Base-by-base conservation (phyloP, 2,113 vertebrate genomes). In the Cricetomys ansorgei region DNA sequence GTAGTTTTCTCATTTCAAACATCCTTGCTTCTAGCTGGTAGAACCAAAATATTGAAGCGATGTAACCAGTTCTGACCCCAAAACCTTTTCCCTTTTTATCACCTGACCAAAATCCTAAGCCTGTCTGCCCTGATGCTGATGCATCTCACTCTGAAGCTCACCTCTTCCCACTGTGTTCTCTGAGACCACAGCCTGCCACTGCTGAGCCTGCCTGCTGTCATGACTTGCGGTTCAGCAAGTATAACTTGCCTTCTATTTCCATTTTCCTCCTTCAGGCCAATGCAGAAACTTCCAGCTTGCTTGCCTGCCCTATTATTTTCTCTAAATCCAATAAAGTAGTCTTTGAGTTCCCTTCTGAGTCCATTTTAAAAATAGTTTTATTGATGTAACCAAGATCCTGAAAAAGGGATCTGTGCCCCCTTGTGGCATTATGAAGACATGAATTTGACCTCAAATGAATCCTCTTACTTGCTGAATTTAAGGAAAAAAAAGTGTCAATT, bases 361-460 rank as follows among this genome's bases (percentile, higher is more conserved):
- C 59, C 16, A 64, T 84, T 84, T 45, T 15, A 31, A 7, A 64
- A 64, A 29, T 17, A 43, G 53, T 57, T 84, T 84, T 64, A 84
- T 40, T 45, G 40, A 64, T 31, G 2, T 45, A 31, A 84, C 81
- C 25, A 83, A 43, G 57, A 29, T 43, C 59, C 25, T 62, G 40
- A 2, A 64, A 84, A 84, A 84, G 37, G 81, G 59, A 64, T 84
- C 16, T 84, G 40, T 21, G 79, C 59, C 79, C 37, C 23, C 37
- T 40, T 59, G 21, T 59, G 79, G 55, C 19, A 81, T 59, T n/a
- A 81, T 81, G 81, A 91, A 88, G 81, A 79, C 37, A 83, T 55
- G 27, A 79, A 80, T 75, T 88, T 75, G 50, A 93, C n/a, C 57
- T 91, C 62, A 93, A 80, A 91, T 27, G 64, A 96, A 65, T 27